Evolutionary conservation across 2,113 vertebrate genomes (phyloP).

Genomic region (Gambusia affinis): DNA sequence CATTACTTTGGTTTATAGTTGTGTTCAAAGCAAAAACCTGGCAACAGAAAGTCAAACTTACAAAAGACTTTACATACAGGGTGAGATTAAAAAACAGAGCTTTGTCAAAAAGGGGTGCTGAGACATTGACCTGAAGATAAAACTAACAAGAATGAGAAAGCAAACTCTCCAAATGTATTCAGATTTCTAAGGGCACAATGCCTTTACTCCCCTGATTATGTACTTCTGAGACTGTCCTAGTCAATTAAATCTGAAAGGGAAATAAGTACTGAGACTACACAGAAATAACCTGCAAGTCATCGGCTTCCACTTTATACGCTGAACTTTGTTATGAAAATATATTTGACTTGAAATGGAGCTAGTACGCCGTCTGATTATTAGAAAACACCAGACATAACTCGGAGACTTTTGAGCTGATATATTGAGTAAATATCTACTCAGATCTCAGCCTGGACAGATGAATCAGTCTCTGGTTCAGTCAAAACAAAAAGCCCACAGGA

Average conservation of each 20-base stretch:
- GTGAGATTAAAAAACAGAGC: slow-evolving; percentile 27
- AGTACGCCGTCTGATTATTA: slow-evolving; percentile 3
- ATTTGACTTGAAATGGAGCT: background rate
- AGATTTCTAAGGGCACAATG: slow-evolving; percentile 27
- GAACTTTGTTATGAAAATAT: slow-evolving; percentile 5
- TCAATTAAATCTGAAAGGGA: slow-evolving; percentile 45
- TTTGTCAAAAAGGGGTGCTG: slow-evolving; percentile 16
- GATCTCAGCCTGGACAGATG: background rate
- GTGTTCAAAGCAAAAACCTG: slow-evolving; percentile 30
- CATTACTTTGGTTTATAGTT: background rate
- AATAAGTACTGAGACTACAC: slow-evolving; percentile 7
- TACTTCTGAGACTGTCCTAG: slow-evolving; percentile 35
- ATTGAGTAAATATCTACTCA: slow-evolving; percentile 12
- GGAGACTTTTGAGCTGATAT: background rate
- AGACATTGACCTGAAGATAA: slow-evolving; percentile 36
- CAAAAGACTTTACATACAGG: slow-evolving; percentile 22
- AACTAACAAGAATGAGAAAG: slow-evolving; percentile 22
- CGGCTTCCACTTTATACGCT: slow-evolving; percentile 4
- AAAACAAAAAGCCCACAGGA: slow-evolving; percentile 11
- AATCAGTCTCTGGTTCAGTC: slow-evolving; percentile 25
- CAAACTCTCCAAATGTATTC: slow-evolving; percentile 20
- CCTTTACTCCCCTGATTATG: slow-evolving; percentile 48
- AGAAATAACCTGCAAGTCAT: slow-evolving; percentile 19
- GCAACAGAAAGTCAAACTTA: slow-evolving; percentile 42
- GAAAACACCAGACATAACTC: slow-evolving; percentile 4